A percentile compares a stretch with the other conserved stretches of the same genome.
phyloP scores from a whole-genome alignment of 2,888 invertebrate genomes.

The Chrysolina americana region DNA sequence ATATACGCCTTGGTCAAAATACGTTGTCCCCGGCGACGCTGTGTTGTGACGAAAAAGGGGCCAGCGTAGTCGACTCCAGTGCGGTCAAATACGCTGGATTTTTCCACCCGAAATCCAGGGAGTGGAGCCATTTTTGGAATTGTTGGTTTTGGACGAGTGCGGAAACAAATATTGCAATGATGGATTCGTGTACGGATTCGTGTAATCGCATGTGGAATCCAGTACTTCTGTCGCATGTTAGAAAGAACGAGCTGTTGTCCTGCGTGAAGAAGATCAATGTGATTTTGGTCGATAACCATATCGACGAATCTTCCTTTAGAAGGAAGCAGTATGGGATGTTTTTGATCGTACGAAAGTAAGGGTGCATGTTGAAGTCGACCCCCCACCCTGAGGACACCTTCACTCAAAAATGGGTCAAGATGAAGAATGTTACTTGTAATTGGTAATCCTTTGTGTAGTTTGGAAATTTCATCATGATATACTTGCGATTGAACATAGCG shows the following conservation, averaged over 20 bases:
- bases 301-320: no score
- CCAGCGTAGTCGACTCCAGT: not conserved
- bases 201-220: not conserved
- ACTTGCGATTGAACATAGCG: not conserved
- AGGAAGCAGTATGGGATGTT: not conserved
- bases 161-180: not conserved
- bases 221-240: not conserved
- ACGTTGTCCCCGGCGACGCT: not conserved
- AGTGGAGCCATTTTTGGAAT: conserved; percentile 1
- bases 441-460: not conserved
- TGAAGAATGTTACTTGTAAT: not conserved
- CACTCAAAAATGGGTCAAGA: not conserved
- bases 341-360: not conserved
- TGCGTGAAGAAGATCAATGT: not conserved
- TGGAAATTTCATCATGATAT: not conserved
- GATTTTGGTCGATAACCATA: no score
- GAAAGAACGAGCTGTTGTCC: not conserved
- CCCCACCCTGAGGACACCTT: not conserved
- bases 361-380: not conserved
- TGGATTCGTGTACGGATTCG: not conserved
- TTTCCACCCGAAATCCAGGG: not conserved
- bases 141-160: not conserved
- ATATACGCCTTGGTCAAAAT: not conserved
- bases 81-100: not conserved
- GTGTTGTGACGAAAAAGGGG: not conserved